A percentile compares a stretch with the other conserved stretches of the same genome.
Conservation (phyloP, 2,888 invertebrate genomes). For the Helicoverpa assulta region DNA sequence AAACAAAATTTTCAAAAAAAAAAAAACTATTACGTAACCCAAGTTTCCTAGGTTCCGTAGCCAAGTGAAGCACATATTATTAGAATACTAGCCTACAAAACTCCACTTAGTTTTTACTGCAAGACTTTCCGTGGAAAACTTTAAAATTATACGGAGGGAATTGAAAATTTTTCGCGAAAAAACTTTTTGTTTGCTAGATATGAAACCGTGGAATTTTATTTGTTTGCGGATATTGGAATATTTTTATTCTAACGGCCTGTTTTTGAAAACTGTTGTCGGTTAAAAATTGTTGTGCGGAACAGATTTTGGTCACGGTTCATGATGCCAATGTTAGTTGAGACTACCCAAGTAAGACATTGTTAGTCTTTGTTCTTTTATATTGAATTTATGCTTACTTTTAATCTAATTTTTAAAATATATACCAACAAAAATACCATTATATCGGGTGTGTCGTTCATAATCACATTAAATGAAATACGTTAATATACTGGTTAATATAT, state of each 20-base stretch:
- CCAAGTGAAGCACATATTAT: conserved; percentile 50
- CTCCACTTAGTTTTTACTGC: conserved; percentile 67
- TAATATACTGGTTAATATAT: too few relatives aligned
- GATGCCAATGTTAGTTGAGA: too few relatives aligned
- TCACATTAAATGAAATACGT: too few relatives aligned
- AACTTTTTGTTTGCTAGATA: conserved; percentile 38
- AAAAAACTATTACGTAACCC: conserved; percentile 24
- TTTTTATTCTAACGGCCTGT: conserved; percentile 29
- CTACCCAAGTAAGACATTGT: too few relatives aligned
- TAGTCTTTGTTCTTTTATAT: too few relatives aligned
- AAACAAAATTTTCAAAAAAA: conserved; percentile 9
- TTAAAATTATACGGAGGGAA: conserved; percentile 61
- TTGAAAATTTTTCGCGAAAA: conserved; percentile 50
- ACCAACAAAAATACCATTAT: too few relatives aligned
- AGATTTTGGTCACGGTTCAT: too few relatives aligned
- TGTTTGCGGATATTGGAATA: conserved; percentile 43
- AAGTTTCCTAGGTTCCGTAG: conserved; percentile 32
- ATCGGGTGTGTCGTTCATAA: too few relatives aligned
- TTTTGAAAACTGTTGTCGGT: neutral
- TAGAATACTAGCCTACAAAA: conserved; percentile 57
- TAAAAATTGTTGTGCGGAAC: too few relatives aligned
- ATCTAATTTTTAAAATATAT: too few relatives aligned
- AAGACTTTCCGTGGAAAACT: conserved; percentile 46
- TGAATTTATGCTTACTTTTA: too few relatives aligned
- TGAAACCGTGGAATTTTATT: conserved; percentile 43